A percentile compares a stretch with the other conserved stretches of the same genome.
Conservation (phyloP, 1,140 invertebrate species). For the Pachypeltis micranthus region DNA sequence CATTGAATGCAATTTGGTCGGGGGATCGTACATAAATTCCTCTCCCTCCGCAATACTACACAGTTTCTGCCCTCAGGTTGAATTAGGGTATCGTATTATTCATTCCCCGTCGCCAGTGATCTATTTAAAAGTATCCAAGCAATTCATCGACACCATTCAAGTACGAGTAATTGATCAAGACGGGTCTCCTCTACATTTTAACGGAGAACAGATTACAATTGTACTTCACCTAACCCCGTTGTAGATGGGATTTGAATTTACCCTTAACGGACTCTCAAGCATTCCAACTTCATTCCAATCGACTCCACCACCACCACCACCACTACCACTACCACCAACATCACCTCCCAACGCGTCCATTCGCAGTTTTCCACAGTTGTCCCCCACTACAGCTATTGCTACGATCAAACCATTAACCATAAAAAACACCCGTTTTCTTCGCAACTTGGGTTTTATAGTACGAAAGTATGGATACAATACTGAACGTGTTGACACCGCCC, state of each 20-base stretch:
- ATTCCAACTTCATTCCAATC: no score
- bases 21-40: background rate
- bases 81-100: background rate
- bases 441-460: background rate
- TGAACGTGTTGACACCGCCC: background rate
- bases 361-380: background rate
- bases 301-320: no score
- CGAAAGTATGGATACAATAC: background rate
- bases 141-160: background rate
- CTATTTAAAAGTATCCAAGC: background rate
- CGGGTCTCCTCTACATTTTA: background rate
- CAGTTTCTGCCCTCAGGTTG: background rate
- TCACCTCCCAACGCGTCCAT: no score
- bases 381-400: background rate
- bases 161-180: background rate
- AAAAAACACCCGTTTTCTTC: background rate
- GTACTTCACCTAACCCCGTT: background rate
- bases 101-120: background rate
- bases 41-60: background rate
- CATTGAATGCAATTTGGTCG: background rate
- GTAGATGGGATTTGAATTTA: background rate
- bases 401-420: background rate
- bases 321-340: background rate
- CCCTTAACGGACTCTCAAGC: background rate
- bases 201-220: background rate